These are phyloP conservation scores for Phycodurus eques DNA, from an alignment of 2,113 vertebrate genomes.

Conservation along the genomic window DNA sequence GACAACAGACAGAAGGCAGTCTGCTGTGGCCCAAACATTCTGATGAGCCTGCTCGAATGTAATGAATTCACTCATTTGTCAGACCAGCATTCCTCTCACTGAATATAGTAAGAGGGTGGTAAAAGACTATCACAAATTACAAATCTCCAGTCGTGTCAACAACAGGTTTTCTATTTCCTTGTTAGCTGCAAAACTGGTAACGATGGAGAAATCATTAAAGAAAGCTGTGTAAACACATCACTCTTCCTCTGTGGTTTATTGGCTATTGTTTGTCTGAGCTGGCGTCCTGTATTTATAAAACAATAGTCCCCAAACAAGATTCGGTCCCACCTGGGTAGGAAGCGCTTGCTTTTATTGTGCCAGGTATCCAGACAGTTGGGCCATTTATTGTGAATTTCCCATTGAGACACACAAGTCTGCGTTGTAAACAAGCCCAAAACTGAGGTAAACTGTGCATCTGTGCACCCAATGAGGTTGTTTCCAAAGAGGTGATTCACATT, in stretches of 20 bases:
- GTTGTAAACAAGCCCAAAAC: constrained; percentile 53
- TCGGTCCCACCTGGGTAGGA: constrained; percentile 72
- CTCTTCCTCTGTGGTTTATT: constrained; percentile 72
- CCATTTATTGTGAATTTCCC: constrained; percentile 59
- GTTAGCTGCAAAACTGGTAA: constrained; percentile 37
- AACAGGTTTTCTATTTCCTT: constrained; percentile 42
- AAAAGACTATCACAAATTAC: constrained; percentile 32
- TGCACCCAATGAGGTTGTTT: constrained; percentile 12
- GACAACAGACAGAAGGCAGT: constrained; percentile 39
- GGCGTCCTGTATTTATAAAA: constrained; percentile 68
- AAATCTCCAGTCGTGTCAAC: constrained; percentile 24
- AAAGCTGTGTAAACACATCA: constrained; percentile 60
- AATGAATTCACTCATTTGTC: constrained; percentile 57
- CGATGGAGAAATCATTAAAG: constrained; percentile 57
- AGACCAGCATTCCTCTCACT: constrained; percentile 31
- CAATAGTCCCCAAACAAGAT: constrained; percentile 70
- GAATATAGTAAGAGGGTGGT: constrained; percentile 32
- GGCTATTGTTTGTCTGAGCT: constrained; percentile 68
- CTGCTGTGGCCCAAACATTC: constrained; percentile 48
- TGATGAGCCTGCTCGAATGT: constrained; percentile 67
- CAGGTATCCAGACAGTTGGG: constrained; percentile 58
- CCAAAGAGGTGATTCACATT: constrained; percentile 29
- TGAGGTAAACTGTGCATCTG: constrained; percentile 34
- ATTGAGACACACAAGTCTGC: constrained; percentile 45
- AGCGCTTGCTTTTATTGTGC: constrained; percentile 48